Base-by-base conservation (phyloP, 2,113 vertebrate species). In the Chaetura pelagica region DNA sequence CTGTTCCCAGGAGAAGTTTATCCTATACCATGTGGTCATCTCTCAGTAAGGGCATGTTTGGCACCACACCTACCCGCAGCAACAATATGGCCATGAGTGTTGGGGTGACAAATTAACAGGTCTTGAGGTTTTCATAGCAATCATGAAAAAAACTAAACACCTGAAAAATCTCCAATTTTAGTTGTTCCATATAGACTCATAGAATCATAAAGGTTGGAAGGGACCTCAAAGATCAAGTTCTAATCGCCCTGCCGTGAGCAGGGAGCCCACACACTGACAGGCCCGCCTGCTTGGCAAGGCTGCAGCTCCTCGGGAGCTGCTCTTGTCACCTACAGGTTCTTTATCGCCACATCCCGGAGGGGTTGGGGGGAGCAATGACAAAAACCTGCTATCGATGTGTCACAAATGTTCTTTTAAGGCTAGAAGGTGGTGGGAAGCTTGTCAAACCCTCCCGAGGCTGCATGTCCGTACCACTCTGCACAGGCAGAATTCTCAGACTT, bases 321-420 rank as follows among this genome's bases (percentile, higher is more conserved):
- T 77, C 52, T 24, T 21, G 32, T n/a, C 6, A 17, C 6, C 20
- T 34, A 2, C 30, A 9, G 24, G 32, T 59, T 63, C 83, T 71
- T 86, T 59, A 3, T n/a, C 6, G 2, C 69, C 27, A 0, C 14
- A 8, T 78, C 24, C 15, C 5, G 1, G 17, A n/a, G 10, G 8
- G 23, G 5, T 12, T 42, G 19, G 23, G 42, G 58, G 11, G 32
- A 52, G 21, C 23, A 84, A 10, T 3, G 3, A 9, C 15, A 54
- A 55, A 12, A 16, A 0, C 1, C 22, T 29, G 23, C 61, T 46
- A 0, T 6, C 5, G 2, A 7, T n/a, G 72, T 24, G 52, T 73
- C 42, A 42, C 54, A 21, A 29, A 21, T 4, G 49, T 16, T 44
- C 15, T 42, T 52, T 44, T 8, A 1, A 12, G 67, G n/a, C 71